These are phyloP conservation scores for Masnerella sp. DNA, from an alignment of 2,888 invertebrate genomes.

Conservation along the genomic window DNA sequence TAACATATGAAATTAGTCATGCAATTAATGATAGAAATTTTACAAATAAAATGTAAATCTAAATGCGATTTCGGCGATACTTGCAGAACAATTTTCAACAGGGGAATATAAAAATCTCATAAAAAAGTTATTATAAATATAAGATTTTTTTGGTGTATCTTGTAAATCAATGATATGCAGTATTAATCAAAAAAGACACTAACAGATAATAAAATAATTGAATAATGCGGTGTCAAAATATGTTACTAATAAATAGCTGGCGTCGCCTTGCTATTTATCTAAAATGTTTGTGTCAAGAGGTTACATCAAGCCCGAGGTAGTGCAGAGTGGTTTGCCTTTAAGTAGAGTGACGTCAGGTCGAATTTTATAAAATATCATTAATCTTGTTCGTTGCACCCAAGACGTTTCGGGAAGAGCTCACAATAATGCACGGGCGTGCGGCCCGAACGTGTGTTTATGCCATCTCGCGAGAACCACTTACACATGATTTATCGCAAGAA, in stretches of 20 bases:
- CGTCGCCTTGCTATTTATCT: slow-evolving; percentile 37
- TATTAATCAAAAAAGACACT: too few species aligned
- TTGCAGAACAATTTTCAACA: too few species aligned
- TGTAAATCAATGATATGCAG: not conserved
- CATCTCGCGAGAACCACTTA: slow-evolving; percentile 74
- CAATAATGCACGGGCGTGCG: slow-evolving; percentile 63
- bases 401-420: slow-evolving; percentile 56
- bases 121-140: too few species aligned
- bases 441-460: slow-evolving; percentile 73
- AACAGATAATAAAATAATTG: too few species aligned
- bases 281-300: slow-evolving; percentile 27
- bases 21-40: too few species aligned
- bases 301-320: slow-evolving; percentile 39
- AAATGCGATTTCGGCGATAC: too few species aligned
- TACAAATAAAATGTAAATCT: too few species aligned
- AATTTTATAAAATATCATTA: slow-evolving; percentile 68
- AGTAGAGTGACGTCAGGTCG: slow-evolving; percentile 54
- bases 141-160: too few species aligned
- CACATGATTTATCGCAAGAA: slow-evolving; percentile 75
- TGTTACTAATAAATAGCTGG: slow-evolving; percentile 45
- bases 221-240: slow-evolving; percentile 12
- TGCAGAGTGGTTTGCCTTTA: slow-evolving; percentile 44
- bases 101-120: too few species aligned
- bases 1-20: too few species aligned
- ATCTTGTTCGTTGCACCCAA: slow-evolving; percentile 60